Evolutionary conservation across 2,797 vertebrate genomes (phyloP), one percentile per base, ranked within the genome.

Genomic region (Odontamblyopus rebecca): DNA sequence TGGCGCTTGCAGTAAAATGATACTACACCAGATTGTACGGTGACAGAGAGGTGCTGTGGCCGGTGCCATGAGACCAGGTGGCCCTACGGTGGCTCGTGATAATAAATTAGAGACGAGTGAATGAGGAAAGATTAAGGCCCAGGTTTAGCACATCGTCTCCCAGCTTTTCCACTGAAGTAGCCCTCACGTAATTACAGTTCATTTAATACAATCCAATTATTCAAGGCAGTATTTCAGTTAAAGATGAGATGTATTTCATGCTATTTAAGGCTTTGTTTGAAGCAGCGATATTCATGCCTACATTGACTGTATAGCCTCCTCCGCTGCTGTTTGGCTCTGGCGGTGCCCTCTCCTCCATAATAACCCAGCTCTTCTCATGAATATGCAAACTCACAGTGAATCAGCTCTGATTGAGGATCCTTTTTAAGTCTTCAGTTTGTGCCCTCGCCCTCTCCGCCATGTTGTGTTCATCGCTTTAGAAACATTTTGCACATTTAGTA

Each of bases 361-460:
- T 81, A 78, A 76, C 77, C 74, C 76, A 38, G 69, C 71, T 85
- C 70, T 26, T 50, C 77, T 83, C 85, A 88, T 88, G 82, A 90
- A 90, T 86, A 85, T 87, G 77, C 82, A 82, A 60, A 29, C 9
- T 7, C 72, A 74, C 64, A 48, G 81, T 64, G 72, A 70, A 80
- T 86, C 75, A 82, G 75, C 79, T 75, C 71, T 70, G 68, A 73
- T 78, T 60, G 71, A 65, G 32, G 70, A 27, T 38, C 32, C 70
- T 79, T 78, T 69, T 79, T 84, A 75, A 87, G 79, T 81, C 71
- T 74, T 65, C 66, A 23, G 16, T 73, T 87, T 69, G 78, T 78
- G 66, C 74, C 56, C 41, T 78, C 69, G 71, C 67, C 73, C 75
- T 61, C 57, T 76, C 69, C 76, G 67, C 82, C 61, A 66, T n/a